Base-by-base conservation (phyloP, 2,113 vertebrate genomes). In the Entelurus aequoreus region DNA sequence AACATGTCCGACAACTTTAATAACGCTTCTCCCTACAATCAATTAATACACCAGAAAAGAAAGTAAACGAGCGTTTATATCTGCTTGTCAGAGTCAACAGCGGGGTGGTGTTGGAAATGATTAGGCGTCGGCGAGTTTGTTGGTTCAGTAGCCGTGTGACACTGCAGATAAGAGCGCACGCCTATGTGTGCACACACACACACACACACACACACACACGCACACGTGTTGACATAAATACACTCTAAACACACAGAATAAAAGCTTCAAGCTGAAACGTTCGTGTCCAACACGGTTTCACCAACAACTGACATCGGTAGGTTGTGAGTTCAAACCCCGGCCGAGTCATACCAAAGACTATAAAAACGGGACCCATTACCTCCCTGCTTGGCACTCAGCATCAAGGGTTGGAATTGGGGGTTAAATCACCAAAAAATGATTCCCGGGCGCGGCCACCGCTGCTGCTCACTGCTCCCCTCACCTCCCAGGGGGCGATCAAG, bases 71-170 rank as follows among this genome's bases (percentile, higher is more conserved):
- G 75, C 55, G 68, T 38, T 58, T 49, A 56, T 51, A 55, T 54
- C 0, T 35, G 21, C 3, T n/a, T 54, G 71, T 68, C 62, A 65
- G 69, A 69, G 58, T 73, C 84, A 84, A 87, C 79, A 87, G 59
- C n/a, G 52, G 60, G 77, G 61, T 63, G 72, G 77, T 56, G 83
- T 76, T 71, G 13, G 47, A 46, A 59, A 61, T 48, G 87, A 88
- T 88, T 87, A 87, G 80, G 80, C 72, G 77, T 85, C 73, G 63
- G 69, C 62, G 80, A 38, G 19, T 65, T 44, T 88, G 80, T 88
- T 86, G 77, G 80, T 79, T 84, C 56, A 83, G 79, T 81, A 79
- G 73, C 80, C 77, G 80, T 87, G 80, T 75, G 71, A 82, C 63
- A 16, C 76, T 55, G 49, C 35, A 78, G 87, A 88, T 88, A 87